Percentiles rank a stretch among this genome's conserved stretches.
Conservation (phyloP, 2,888 invertebrate genomes). For the Cordilura impudica region DNA sequence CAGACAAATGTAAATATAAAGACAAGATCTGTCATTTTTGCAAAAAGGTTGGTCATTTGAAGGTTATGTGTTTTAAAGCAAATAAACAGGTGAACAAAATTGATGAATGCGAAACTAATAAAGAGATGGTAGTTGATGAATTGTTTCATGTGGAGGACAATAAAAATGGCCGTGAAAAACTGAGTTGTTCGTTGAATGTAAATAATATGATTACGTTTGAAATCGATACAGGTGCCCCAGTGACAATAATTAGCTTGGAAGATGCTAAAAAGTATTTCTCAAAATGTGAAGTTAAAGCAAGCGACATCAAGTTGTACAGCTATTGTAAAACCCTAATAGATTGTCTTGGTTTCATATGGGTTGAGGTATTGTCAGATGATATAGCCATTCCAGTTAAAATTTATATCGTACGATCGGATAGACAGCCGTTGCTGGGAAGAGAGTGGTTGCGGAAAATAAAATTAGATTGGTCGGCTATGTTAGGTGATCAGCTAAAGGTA, state of each 20-base stretch:
- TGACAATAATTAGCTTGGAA: too few species aligned
- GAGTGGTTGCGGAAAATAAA: slow-evolving; percentile 50
- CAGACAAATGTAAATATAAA: not conserved
- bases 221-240: too few species aligned
- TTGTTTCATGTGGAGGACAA: not conserved
- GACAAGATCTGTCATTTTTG: not conserved
- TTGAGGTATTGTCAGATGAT: too few species aligned
- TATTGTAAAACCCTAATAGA: slow-evolving; percentile 9
- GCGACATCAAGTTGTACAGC: slow-evolving; percentile 19
- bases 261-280: not conserved
- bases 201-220: too few species aligned
- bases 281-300: not conserved
- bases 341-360: too few species aligned
- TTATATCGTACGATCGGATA: slow-evolving; percentile 48
- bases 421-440: slow-evolving; percentile 51
- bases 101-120: not conserved
- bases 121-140: not conserved
- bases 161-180: slow-evolving; percentile 3
- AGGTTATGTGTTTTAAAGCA: not conserved
- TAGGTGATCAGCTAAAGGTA: not conserved
- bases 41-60: not conserved
- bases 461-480: slow-evolving; percentile 28
- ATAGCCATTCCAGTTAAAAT: slow-evolving; percentile 16
- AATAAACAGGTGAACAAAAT: not conserved
- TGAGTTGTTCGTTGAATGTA: not conserved